Evolutionary conservation across 2,113 vertebrate species (phyloP), one percentile per base, ranked within the genome.

Genomic region (Todiramphus saurophagus): DNA sequence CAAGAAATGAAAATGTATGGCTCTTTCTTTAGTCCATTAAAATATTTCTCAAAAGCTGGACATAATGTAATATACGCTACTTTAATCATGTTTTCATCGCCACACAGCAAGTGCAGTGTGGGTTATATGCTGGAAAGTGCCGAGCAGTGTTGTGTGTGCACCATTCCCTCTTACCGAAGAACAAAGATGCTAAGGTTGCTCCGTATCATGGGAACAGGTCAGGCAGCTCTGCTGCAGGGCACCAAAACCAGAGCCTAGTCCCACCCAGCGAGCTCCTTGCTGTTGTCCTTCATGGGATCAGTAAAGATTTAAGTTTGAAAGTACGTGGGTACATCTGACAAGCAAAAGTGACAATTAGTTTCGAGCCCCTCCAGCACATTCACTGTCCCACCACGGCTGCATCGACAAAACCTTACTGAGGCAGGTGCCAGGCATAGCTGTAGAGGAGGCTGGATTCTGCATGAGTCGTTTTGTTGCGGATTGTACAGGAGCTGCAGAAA

Each of bases 1-100:
- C 11, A 20, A 80, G 87, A 44, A 46, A 60, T 53, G 10, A 87
- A 95, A 91, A 93, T 43, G 60, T 64, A 78, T 90, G 37, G 46
- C 56, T 78, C 58, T 63, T 43, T 70, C 82, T 94, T 95, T 80
- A 81, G 74, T 92, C 83, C 60, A 67, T 94, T 86, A 89, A 93
- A 92, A 72, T 59, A 86, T 75, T 92, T 94, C 55, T 83, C 51
- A 95, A 77, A 90, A 76, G 56, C 59, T 83, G 68, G 79, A 83
- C 90, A 88, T 89, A 86, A 91, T 94, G 87, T 93, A 95, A 93
- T 80, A 67, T 75, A 80, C 7, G 37, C 37, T 91, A 53, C 88
- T 96, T 94, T 93, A 94, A 83, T 80, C 88, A 75, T 0, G 1
- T 83, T 94, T 95, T 90, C 85, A 81, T 88, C 25, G 0, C 90